phyloP scores from a whole-genome alignment of 2,888 invertebrate genomes.

The Hypercompe scribonia region DNA sequence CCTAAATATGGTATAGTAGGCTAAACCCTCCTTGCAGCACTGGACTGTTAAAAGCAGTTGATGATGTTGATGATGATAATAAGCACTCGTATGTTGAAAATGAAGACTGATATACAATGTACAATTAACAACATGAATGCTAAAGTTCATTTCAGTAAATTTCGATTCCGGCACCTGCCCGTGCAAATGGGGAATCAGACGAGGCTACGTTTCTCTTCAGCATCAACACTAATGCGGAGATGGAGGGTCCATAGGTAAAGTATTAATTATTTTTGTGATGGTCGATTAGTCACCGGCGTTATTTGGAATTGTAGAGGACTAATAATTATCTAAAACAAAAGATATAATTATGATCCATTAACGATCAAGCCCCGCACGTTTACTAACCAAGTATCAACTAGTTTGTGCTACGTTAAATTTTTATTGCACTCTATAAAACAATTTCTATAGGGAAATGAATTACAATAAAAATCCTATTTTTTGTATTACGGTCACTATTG shows the following conservation, averaged over 20 bases:
- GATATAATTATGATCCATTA: neutral
- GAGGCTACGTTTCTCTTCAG: slow-evolving; percentile 91
- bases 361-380: too few species aligned
- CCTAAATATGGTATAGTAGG: too few species aligned
- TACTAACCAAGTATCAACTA: too few species aligned
- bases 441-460: too few species aligned
- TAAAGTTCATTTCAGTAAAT: slow-evolving; percentile 88
- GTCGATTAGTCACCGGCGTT: neutral
- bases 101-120: neutral
- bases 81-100: too few species aligned
- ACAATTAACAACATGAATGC: slow-evolving; percentile 23
- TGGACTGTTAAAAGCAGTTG: too few species aligned
- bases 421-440: too few species aligned
- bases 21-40: too few species aligned
- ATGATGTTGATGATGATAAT: too few species aligned
- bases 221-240: slow-evolving; percentile 92
- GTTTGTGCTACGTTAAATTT: too few species aligned
- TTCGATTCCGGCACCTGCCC: slow-evolving; percentile 91
- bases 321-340: neutral
- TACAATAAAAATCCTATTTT: too few species aligned
- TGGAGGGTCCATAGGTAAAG: slow-evolving; percentile 90
- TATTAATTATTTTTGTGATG: neutral
- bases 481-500: neutral
- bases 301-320: neutral
- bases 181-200: slow-evolving; percentile 77